A percentile compares a stretch with the other conserved stretches of the same genome.
Evolutionary conservation across 2,113 vertebrate species (phyloP).

Genomic region (Emydura subglobosa): DNA sequence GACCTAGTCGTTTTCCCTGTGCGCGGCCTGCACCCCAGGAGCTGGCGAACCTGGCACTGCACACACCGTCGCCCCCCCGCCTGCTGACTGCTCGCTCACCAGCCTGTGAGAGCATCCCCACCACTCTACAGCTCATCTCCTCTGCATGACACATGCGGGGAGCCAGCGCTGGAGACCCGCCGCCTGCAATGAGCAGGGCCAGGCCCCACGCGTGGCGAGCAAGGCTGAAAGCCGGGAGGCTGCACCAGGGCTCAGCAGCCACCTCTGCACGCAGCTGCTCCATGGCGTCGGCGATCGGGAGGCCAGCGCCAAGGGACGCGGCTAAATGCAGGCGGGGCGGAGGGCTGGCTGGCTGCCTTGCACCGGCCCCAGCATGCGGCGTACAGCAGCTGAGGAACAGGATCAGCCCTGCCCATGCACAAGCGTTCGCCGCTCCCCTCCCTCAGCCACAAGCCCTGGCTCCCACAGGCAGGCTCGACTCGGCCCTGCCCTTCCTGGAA

Average conservation of each 20-base stretch:
- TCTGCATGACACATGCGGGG: constrained; percentile 10
- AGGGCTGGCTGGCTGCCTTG: rapidly evolving
- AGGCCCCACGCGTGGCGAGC: rapidly evolving
- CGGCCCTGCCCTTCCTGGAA: too few species aligned
- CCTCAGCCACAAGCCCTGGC: not conserved
- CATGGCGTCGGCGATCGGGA: rapidly evolving
- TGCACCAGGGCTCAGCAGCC: not conserved
- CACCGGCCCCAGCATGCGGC: not conserved
- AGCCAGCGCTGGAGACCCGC: not conserved
- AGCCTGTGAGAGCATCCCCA: constrained; percentile 75
- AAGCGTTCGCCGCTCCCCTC: too few species aligned
- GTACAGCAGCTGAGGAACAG: too few species aligned
- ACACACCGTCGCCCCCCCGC: constrained; percentile 23
- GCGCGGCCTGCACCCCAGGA: not conserved
- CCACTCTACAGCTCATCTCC: constrained; percentile 71
- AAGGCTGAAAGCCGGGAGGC: too few species aligned
- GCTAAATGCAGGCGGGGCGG: rapidly evolving
- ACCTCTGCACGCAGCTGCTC: rapidly evolving
- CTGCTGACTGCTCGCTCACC: constrained; percentile 70
- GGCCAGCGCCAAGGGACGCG: rapidly evolving
- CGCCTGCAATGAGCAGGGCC: not conserved
- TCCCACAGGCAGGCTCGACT: too few species aligned
- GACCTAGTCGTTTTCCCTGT: constrained; percentile 42
- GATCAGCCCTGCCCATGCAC: not conserved
- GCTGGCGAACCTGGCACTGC: not conserved